Conservation (phyloP, 1,140 invertebrate genomes). For the Leptoteleia sp. region DNA sequence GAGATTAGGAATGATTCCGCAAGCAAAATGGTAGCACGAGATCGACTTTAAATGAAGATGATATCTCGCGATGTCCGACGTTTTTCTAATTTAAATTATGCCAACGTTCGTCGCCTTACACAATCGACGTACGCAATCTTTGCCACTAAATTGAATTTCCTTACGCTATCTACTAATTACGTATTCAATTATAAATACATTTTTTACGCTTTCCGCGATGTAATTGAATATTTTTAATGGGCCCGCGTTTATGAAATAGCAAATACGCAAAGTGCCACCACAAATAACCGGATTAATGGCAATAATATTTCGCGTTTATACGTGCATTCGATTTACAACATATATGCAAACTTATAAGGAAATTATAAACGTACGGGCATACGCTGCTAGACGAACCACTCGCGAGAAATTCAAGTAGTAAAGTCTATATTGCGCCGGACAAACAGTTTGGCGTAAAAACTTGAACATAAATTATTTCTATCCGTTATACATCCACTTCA, state of each 20-base stretch:
- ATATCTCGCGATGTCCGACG: constrained; percentile 39
- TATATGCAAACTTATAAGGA: constrained; percentile 38
- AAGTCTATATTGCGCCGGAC: no score
- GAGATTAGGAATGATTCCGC: no score
- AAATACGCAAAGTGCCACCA: not conserved
- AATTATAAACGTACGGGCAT: constrained; percentile 32
- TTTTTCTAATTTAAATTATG: constrained; percentile 60
- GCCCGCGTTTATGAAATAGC: not conserved
- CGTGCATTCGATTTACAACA: constrained; percentile 27
- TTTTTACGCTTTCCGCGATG: constrained; percentile 9
- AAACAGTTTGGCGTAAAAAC: no score
- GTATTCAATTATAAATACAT: constrained; percentile 43
- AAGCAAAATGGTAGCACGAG: no score
- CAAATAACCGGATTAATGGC: constrained; percentile 31
- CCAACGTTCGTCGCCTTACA: constrained; percentile 22
- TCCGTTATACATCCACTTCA: no score
- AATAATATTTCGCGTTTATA: constrained; percentile 27
- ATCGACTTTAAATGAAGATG: constrained; percentile 30
- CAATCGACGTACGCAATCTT: constrained; percentile 51
- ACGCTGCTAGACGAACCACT: no score
- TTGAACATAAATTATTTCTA: no score
- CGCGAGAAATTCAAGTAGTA: no score
- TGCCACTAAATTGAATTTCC: constrained; percentile 40
- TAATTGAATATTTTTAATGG: constrained; percentile 19
- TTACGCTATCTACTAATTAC: constrained; percentile 44